phyloP scores from a whole-genome alignment of 1,140 invertebrate species.

The Lepeophtheirus salmonis region DNA sequence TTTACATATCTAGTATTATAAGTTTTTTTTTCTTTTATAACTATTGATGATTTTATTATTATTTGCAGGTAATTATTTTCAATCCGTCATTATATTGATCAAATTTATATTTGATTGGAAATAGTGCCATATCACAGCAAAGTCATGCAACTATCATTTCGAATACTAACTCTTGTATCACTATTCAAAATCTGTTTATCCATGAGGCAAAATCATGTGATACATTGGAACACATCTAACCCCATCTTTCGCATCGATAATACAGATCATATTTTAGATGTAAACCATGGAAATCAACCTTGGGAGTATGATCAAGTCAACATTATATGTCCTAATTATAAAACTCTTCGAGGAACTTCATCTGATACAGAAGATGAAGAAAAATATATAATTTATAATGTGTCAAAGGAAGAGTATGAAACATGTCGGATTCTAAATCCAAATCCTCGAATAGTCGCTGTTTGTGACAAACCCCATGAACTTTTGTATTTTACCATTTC shows the following conservation, averaged over 20 bases:
- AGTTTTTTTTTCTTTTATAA: too few relatives aligned
- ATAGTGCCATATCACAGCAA: too few relatives aligned
- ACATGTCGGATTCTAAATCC: conserved; percentile 85
- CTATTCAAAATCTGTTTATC: too few relatives aligned
- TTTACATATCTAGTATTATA: too few relatives aligned
- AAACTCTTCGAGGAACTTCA: conserved; percentile 58
- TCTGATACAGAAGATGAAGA: not conserved
- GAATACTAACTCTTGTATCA: too few relatives aligned
- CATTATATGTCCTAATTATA: conserved; percentile 81
- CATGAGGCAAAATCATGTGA: too few relatives aligned
- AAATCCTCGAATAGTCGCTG: conserved; percentile 72
- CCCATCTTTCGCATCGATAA: conserved; percentile 89
- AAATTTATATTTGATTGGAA: too few relatives aligned
- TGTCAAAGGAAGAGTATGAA: conserved; percentile 80
- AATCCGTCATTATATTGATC: too few relatives aligned
- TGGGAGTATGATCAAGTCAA: conserved; percentile 91
- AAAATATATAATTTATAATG: conserved; percentile 8
- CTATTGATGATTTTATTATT: too few relatives aligned
- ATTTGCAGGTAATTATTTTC: too few relatives aligned
- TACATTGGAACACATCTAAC: conserved; percentile 23
- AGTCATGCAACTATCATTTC: too few relatives aligned
- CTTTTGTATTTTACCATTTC: conserved; percentile 90
- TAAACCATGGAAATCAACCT: conserved; percentile 76
- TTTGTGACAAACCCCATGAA: conserved; percentile 84
- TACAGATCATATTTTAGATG: conserved; percentile 87